Percentiles rank a stretch among this genome's conserved stretches.
Evolutionary conservation across 2,797 vertebrate genomes (phyloP).

Genomic region (Nothura maculosa): DNA sequence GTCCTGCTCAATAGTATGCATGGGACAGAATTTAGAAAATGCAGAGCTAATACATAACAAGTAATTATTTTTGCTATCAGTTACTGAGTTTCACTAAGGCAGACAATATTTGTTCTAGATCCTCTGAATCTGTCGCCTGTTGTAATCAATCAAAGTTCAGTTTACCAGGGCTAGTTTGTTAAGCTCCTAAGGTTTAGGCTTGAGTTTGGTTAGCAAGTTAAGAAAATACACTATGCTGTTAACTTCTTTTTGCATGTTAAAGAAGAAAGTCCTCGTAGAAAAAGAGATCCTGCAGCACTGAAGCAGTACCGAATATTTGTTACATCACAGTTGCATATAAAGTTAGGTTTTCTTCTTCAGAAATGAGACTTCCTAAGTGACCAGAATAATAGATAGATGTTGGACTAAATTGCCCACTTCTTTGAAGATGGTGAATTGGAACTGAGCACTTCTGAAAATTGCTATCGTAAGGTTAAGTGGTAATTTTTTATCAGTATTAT

Average conservation of each 20-base stretch:
- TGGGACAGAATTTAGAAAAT: neutral
- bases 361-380: neutral
- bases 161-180: neutral
- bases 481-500: neutral
- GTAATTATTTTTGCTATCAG: neutral
- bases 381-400: neutral
- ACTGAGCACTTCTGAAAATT: neutral
- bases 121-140: neutral
- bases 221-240: neutral
- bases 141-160: rapidly evolving
- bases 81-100: neutral
- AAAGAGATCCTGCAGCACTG: neutral
- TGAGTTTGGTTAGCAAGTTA: neutral
- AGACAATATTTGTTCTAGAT: neutral
- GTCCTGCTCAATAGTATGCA: neutral
- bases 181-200: neutral
- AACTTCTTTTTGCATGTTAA: neutral
- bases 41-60: neutral
- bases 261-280: neutral
- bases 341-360: neutral
- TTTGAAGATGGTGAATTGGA: neutral
- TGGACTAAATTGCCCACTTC: neutral
- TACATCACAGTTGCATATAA: rapidly evolving
- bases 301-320: neutral
- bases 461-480: neutral